phyloP scores from a whole-genome alignment of 2,113 vertebrate genomes.

The Sylvilagus bachmani region DNA sequence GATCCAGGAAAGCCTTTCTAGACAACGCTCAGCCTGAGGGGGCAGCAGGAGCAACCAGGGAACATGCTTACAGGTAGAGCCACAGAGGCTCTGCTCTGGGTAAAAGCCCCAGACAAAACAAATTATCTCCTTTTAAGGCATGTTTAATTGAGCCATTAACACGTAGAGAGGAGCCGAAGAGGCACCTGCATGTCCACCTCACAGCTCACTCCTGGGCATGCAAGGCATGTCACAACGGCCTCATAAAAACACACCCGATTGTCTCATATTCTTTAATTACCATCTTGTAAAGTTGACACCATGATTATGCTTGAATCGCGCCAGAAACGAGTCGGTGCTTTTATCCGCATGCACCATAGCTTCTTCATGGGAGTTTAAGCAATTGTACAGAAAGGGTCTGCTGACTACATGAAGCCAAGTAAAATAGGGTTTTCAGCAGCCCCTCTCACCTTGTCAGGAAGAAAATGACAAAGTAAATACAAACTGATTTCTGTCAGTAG shows the following conservation, averaged over 20 bases:
- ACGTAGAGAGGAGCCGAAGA: background rate
- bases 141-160: conserved; percentile 45
- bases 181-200: conserved; percentile 1
- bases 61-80: background rate
- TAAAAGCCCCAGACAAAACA: conserved; percentile 41
- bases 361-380: background rate
- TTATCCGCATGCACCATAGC: background rate
- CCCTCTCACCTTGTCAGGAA: conserved; percentile 29
- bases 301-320: conserved; percentile 11
- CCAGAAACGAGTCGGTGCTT: conserved; percentile 46
- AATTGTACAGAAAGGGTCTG: background rate
- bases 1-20: background rate
- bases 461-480: conserved; percentile 2
- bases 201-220: background rate
- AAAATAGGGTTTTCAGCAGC: background rate
- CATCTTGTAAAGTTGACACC: conserved; percentile 56
- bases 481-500: background rate
- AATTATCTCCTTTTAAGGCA: conserved; percentile 4
- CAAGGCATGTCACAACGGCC: background rate
- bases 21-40: background rate
- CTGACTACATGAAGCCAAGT: background rate
- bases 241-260: conserved; percentile 29
- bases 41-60: background rate
- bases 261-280: conserved; percentile 60
- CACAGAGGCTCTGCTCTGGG: background rate